phyloP scores from a whole-genome alignment of 2,113 vertebrate species.

The Bolborhynchus lineola region DNA sequence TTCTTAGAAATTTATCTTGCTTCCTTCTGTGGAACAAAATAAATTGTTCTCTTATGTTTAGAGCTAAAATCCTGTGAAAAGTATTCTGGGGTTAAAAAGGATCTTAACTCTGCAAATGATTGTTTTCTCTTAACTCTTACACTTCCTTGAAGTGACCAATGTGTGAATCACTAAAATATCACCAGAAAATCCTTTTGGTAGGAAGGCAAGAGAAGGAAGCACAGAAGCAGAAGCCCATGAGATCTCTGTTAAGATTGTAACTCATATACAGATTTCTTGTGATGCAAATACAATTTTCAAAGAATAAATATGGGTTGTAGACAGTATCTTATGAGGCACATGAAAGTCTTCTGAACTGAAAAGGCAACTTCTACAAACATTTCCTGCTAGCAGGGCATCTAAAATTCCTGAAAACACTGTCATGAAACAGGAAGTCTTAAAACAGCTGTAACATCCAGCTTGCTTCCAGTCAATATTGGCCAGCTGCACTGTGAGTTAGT shows the following conservation, averaged over 20 bases:
- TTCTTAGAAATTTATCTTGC: background rate
- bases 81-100: background rate
- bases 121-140: background rate
- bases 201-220: background rate
- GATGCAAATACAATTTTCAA: background rate
- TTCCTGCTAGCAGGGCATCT: background rate
- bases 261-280: background rate
- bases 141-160: background rate
- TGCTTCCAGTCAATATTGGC: background rate
- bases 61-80: background rate
- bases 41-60: background rate
- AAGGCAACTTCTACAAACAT: background rate
- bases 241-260: background rate
- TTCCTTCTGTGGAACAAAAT: background rate
- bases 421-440: background rate
- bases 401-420: background rate
- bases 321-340: background rate
- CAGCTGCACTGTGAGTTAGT: background rate
- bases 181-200: background rate
- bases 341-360: background rate
- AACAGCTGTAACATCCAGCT: background rate
- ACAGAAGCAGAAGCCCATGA: background rate
- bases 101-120: background rate
- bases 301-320: background rate
- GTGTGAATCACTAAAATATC: background rate